These are phyloP conservation scores for Lynx canadensis DNA, from an alignment of 2,113 vertebrate species.

Conservation along the genomic window DNA sequence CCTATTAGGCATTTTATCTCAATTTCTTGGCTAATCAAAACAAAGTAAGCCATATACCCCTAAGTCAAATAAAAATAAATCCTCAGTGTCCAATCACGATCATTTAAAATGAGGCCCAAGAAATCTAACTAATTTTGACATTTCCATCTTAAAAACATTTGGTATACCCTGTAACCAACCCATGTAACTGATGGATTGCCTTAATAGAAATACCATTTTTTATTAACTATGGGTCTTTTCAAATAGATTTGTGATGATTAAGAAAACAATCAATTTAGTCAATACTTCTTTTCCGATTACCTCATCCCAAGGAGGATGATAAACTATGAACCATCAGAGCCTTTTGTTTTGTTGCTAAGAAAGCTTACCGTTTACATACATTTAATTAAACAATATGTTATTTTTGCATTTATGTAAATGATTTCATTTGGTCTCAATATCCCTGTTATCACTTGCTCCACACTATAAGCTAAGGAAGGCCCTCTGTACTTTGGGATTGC, in stretches of 20 bases:
- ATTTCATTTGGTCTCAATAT: conserved; percentile 12
- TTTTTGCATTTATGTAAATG: background rate
- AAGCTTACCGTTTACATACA: background rate
- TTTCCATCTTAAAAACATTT: conserved; percentile 15
- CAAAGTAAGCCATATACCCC: background rate
- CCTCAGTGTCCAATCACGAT: background rate
- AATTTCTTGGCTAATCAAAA: conserved; percentile 12
- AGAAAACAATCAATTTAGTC: background rate
- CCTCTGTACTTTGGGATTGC: background rate
- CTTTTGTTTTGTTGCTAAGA: background rate
- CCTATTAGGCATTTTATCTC: background rate
- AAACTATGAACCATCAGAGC: background rate
- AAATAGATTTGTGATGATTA: conserved; percentile 3
- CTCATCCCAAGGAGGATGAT: background rate
- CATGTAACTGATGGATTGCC: background rate
- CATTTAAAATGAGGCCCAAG: background rate
- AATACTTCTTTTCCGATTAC: background rate
- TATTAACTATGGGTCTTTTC: background rate
- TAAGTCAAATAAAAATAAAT: conserved; percentile 44
- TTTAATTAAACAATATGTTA: background rate
- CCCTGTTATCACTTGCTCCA: background rate
- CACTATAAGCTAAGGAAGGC: background rate
- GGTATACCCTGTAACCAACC: background rate
- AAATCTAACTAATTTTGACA: conserved; percentile 23
- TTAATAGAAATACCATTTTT: conserved; percentile 10